These are phyloP conservation scores for Empis livida DNA, from an alignment of 2,888 invertebrate genomes.

Conservation along the genomic window DNA sequence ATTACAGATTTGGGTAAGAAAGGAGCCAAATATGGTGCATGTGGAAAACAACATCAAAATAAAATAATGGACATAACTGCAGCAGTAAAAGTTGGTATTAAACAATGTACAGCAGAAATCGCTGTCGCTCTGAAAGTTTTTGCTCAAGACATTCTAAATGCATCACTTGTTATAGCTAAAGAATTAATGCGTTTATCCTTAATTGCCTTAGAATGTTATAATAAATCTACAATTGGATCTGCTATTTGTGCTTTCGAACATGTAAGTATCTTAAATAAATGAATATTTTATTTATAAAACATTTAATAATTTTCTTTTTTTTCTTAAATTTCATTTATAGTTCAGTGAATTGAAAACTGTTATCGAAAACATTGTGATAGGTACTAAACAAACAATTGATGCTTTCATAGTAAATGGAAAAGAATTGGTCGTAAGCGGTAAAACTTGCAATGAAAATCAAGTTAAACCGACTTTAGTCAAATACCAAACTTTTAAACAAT, in stretches of 20 bases:
- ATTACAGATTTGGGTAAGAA: neutral
- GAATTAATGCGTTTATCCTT: neutral
- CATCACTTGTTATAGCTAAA: neutral
- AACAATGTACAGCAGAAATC: neutral
- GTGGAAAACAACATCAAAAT: neutral
- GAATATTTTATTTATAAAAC: neutral
- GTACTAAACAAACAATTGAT: neutral
- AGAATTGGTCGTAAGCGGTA: neutral
- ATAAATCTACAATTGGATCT: neutral
- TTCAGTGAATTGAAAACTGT: neutral
- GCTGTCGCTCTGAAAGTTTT: neutral
- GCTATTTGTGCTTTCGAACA: neutral
- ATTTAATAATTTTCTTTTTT: neutral
- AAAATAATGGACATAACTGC: neutral
- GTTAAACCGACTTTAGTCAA: neutral
- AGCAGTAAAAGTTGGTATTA: neutral
- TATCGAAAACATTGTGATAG: neutral
- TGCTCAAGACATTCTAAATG: neutral
- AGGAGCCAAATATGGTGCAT: neutral
- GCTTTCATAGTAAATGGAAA: neutral
- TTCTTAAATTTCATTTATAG: neutral
- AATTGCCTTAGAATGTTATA: neutral
- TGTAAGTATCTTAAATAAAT: neutral
- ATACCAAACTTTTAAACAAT: neutral
- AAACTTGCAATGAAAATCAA: neutral